phyloP scores from a whole-genome alignment of 2,888 invertebrate species.

The Heliconius ismenius region DNA sequence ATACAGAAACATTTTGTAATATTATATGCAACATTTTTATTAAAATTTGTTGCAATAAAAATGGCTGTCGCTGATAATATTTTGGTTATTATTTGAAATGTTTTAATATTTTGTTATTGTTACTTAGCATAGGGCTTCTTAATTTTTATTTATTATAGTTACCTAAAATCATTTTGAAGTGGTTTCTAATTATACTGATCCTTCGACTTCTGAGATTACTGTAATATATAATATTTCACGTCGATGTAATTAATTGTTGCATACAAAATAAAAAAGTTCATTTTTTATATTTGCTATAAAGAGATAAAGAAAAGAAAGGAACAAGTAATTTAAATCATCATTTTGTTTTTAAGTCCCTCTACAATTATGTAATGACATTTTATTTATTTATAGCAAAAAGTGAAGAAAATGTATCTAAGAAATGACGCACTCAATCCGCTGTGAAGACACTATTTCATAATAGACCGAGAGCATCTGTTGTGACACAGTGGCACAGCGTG shows the following conservation, averaged over 20 bases:
- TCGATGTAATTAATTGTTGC: not conserved
- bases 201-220: not conserved
- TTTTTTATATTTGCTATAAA: too few relatives aligned
- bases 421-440: too few relatives aligned
- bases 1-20: not conserved
- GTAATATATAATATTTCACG: not conserved
- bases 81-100: not conserved
- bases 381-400: not conserved
- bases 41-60: not conserved
- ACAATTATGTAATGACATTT: not conserved
- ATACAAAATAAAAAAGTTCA: not conserved
- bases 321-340: not conserved
- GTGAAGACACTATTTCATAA: too few relatives aligned
- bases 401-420: not conserved
- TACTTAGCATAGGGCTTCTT: not conserved
- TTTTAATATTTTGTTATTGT: not conserved
- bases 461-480: too few relatives aligned
- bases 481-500: too few relatives aligned
- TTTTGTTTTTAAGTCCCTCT: not conserved
- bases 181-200: not conserved
- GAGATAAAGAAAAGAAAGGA: not conserved
- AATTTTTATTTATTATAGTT: not conserved
- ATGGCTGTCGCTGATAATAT: constrained; percentile 1
- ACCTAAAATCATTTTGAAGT: not conserved
- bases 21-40: not conserved